Evolutionary conservation across 2,888 invertebrate species (phyloP).

Genomic region (Gastrophysa polygoni): DNA sequence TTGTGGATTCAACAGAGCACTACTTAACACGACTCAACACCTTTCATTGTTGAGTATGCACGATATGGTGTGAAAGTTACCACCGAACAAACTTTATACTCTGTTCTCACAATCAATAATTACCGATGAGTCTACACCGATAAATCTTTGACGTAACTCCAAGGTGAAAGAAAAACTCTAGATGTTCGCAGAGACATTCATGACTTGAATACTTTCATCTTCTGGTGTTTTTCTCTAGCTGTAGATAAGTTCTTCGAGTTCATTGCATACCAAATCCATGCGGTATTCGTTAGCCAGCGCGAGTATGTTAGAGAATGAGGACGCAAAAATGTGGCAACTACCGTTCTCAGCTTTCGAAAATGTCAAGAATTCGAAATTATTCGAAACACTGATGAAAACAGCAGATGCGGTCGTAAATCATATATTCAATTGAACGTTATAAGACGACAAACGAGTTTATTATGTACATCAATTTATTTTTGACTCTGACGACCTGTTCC

Average conservation of each 20-base stretch:
- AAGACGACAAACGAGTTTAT: constrained; percentile 40
- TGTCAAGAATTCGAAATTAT: constrained; percentile 30
- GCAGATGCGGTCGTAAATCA: constrained; percentile 40
- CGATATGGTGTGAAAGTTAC: too few species aligned
- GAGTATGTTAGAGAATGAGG: not conserved
- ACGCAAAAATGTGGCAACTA: constrained; percentile 6
- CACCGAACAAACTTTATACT: too few species aligned
- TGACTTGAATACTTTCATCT: constrained; percentile 11
- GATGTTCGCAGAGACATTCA: constrained; percentile 4
- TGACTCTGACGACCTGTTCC: constrained; percentile 27
- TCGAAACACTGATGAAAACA: constrained; percentile 24
- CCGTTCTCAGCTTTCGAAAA: constrained; percentile 30
- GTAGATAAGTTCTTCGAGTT: not conserved
- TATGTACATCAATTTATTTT: constrained; percentile 36
- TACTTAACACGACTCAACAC: too few species aligned
- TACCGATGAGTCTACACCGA: too few species aligned
- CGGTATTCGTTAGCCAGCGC: not conserved
- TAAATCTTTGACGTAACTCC: too few species aligned
- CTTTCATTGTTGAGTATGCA: too few species aligned
- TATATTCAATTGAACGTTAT: constrained; percentile 36
- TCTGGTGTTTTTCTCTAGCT: not conserved
- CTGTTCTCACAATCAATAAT: too few species aligned
- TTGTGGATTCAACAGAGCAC: too few species aligned
- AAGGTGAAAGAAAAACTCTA: constrained; percentile 14
- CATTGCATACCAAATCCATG: not conserved